Evolutionary conservation across 1,140 invertebrate genomes (phyloP), one percentile per base, ranked within the genome.

Genomic region (Zaprionus vittiger): DNA sequence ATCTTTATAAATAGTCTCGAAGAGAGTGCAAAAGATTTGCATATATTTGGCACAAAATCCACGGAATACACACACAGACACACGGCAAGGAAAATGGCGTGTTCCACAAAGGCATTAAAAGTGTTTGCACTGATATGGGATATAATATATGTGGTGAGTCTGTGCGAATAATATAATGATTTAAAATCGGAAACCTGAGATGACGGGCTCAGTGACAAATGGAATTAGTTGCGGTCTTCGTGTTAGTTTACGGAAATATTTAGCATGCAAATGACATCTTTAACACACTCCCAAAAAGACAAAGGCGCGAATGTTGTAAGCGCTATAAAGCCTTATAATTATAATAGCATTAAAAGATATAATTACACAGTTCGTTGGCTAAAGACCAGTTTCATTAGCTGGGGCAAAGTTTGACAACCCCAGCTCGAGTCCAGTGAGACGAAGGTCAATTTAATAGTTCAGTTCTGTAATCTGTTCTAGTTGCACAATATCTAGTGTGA

Each of bases 121-220:
- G 62, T 80, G 2, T 83, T 86, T 41, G 52, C 91, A 44, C 61
- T 92, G 3, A 62, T 91, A 44, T 89, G 81, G 71, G 87, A 92
- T 76, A 72, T 82, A 55, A 77, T 92, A 22, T 89, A 86, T 80
- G 78, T 77, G 59, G 91, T 92, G 41, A 91, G 91, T 92, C n/a
- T 52, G 11, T 56, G 15, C 5, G 22, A 26, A 63, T 28, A 56
- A 52, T 77, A 37, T 31, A 31, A 31, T 52, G 52, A 37, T 49
- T 62, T 61, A 22, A n/a, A 41, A 20, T 47, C 61, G 28, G 62
- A 66, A 71, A 79, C 69, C 22, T 15, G 44, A 31, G 38, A 49
- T 31, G 24, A 24, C 12, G n/a, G 41, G 4, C n/a, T 12, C 41
- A 38, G 38, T 11, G 47, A 7, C 54, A 56, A 41, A 56, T 59